phyloP scores from a whole-genome alignment of 2,797 vertebrate species.

The Liparis tanakae region DNA sequence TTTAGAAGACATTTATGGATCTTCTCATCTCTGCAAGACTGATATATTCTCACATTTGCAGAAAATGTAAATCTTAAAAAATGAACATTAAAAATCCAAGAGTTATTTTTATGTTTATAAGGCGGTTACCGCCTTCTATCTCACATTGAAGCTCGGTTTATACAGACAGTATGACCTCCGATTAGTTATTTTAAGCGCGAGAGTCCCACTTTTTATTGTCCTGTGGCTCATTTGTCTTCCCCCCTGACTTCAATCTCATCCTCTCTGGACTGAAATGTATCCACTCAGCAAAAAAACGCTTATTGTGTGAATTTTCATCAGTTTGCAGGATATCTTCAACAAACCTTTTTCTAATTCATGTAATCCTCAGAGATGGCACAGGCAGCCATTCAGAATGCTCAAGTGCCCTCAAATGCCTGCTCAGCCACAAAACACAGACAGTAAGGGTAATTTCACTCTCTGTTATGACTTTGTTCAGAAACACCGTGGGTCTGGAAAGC shows the following conservation, averaged over 20 bases:
- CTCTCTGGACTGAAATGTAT: constrained; percentile 37
- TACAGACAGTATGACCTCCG: constrained; percentile 6
- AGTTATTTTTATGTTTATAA: not conserved
- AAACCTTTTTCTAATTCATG: constrained; percentile 72
- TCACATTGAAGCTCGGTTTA: not conserved
- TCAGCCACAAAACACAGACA: constrained; percentile 70
- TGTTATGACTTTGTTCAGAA: constrained; percentile 74
- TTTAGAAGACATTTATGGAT: not conserved
- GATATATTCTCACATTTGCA: not conserved
- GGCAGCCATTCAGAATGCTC: constrained; percentile 66
- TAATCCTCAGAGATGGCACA: constrained; percentile 71
- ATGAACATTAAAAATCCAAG: not conserved
- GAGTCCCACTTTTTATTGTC: constrained; percentile 16
- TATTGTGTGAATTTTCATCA: constrained; percentile 63
- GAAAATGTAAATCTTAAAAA: not conserved
- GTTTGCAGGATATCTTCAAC: constrained; percentile 58
- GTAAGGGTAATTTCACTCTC: constrained; percentile 78
- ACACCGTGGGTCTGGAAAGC: constrained; percentile 57
- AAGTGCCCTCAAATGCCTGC: constrained; percentile 69
- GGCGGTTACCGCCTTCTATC: not conserved
- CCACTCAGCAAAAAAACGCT: constrained; percentile 57
- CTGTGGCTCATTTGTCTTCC: constrained; percentile 36
- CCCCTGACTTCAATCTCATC: constrained; percentile 15
- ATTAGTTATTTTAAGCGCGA: constrained; percentile 16
- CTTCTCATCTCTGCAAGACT: not conserved